Evolutionary conservation across 2,113 vertebrate species (phyloP).

Genomic region (Triplophysa tibetana): DNA sequence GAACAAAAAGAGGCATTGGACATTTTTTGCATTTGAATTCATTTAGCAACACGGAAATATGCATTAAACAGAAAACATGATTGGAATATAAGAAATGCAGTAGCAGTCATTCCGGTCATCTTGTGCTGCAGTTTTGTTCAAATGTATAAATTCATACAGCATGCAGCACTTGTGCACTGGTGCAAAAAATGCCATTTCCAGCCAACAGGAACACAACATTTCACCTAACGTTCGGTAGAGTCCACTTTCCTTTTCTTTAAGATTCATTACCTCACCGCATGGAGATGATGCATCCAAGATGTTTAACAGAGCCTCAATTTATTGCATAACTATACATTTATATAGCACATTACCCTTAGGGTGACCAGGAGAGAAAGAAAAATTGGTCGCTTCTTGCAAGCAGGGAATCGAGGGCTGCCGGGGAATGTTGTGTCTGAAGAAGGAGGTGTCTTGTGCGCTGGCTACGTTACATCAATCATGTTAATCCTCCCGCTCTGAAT

Average conservation of each 20-base stretch:
- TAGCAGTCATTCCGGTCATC: background rate
- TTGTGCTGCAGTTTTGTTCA: background rate
- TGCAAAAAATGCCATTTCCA: constrained; percentile 1
- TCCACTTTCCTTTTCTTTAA: constrained; percentile 23
- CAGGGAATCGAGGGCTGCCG: background rate
- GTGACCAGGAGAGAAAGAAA: constrained; percentile 15
- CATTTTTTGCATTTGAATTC: background rate
- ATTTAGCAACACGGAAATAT: background rate
- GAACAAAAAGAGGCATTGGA: background rate
- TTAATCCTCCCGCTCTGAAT: constrained; percentile 35
- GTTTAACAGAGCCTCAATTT: constrained; percentile 7
- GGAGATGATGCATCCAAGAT: constrained; percentile 12
- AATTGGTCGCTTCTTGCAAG: background rate
- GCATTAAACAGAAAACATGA: background rate
- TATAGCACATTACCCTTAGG: constrained; percentile 19
- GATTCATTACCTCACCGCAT: constrained; percentile 8
- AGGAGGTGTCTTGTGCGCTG: constrained; percentile 9
- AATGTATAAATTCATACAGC: background rate
- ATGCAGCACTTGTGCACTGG: background rate
- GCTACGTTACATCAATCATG: constrained; percentile 45
- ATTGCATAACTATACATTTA: constrained; percentile 23
- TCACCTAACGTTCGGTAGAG: background rate
- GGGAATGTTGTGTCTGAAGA: constrained; percentile 21
- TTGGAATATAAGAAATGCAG: background rate
- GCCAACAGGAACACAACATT: background rate